Base-by-base conservation (phyloP, 2,797 vertebrate species). In the Todus mexicanus region DNA sequence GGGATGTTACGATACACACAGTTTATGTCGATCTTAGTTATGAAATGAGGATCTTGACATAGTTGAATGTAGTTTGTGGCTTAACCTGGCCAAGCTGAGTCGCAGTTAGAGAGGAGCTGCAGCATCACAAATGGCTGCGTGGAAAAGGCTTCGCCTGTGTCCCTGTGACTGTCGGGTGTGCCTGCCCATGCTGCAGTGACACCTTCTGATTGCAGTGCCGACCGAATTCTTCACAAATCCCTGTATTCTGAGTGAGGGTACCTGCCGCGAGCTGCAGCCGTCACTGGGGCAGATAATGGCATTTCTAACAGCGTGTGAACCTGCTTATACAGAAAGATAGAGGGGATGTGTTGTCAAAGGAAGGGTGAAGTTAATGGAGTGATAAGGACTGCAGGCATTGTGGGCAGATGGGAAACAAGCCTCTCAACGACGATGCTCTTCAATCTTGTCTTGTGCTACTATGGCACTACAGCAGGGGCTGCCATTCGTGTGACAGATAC, bases 1-100 rank as follows among this genome's bases (percentile, higher is more conserved):
- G 60, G 37, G 40, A 20, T 23, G 42, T 12, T 45, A 15, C 0
- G 1, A 5, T 33, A 18, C 8, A 3, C 35, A 4, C 23, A 3
- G 31, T 20, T 87, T 15, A 6, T 26, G 29, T 38, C 2, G 9
- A 4, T 65, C 27, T 70, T 0, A 0, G 42, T 66, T 61, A 5
- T 16, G 45, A 61, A 66, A 51, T n/a, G 37, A 56, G 19, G 13
- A 7, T 26, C 23, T 59, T 35, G 43, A 23, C 2, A 1, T 15
- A 16, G 4, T 25, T n/a, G 40, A 15, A 31, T 8, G 1, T 15
- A 23, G 5, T 11, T 12, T 40, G 35, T 38, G 47, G 6, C 54
- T 65, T 47, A 38, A 11, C 11, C 12, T 53, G 43, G 15, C n/a
- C 15, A 3, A 35, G 47, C 42, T 40, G 60, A 71, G 54, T 23